Evolutionary conservation across 30 jellyfish, hydroid and myxozoan genomes (phyloP).

Genomic region (Chrysaora quinquecirrha): DNA sequence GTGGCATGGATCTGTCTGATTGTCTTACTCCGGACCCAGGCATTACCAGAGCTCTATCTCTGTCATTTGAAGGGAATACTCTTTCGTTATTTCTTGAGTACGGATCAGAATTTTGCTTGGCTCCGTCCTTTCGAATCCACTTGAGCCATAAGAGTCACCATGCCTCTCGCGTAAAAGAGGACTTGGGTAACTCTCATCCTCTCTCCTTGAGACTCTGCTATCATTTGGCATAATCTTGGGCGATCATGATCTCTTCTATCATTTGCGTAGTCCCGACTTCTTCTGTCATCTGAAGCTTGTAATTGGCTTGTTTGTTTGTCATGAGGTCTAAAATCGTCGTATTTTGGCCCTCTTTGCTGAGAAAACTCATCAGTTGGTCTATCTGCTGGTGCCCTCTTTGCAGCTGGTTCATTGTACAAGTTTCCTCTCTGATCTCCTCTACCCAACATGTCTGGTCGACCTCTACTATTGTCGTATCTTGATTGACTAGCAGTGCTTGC

Average conservation of each 20-base stretch:
- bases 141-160: neutral
- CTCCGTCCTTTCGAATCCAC: neutral
- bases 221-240: neutral
- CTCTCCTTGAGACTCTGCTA: neutral
- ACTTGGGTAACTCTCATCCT: neutral
- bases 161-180: neutral
- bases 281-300: neutral
- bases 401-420: neutral
- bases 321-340: neutral
- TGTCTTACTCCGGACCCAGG: constrained; percentile 24
- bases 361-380: neutral
- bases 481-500: neutral
- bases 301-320: neutral
- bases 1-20: neutral
- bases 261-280: neutral
- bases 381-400: neutral
- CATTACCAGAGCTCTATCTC: constrained; percentile 5
- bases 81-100: neutral
- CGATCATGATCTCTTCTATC: neutral
- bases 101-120: neutral
- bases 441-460: neutral
- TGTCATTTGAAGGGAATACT: constrained; percentile 35
- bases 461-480: neutral
- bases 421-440: constrained; percentile 1
- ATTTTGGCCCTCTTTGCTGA: neutral